Base-by-base conservation (phyloP, 2,113 vertebrate genomes). In the Salvelinus namaycush region DNA sequence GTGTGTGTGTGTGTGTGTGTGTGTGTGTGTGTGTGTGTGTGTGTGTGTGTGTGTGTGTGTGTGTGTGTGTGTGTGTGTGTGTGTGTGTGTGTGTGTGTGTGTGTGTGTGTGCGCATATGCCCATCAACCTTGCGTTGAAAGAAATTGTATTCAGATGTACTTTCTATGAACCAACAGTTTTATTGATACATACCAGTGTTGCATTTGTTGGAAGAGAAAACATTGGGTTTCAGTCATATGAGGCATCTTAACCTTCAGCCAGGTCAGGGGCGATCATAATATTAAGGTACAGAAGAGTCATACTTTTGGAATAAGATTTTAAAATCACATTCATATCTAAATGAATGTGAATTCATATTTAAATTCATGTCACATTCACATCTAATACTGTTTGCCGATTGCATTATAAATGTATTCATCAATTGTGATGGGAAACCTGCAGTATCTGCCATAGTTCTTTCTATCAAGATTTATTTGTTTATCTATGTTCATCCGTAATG, bases 171-270 rank as follows among this genome's bases (percentile, higher is more conserved):
- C 49, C 70, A 73, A 16, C 71, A 22, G 31, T 60, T 73, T 72
- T 62, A 73, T 73, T 73, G 27, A 73, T 60, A 60, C 71, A 73
- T 73, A 72, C 49, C 70, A 72, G 70, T 59, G 49, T 59, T 27
- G 70, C 70, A 57, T 72, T 72, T 27, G 26, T 59, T 59, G 70
- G 24, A 29, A 1, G 49, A 29, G 14, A 62, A 73, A 13, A 60
- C 57, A 62, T 34, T 34, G 18, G 27, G 20, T 29, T 22, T 73
- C 48, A 60, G 54, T 29, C 54, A 60, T 60, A 18, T 27, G 18
- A 5, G 3, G 29, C 14, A n/a, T 34, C 66, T 16, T 68, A 34
- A 12, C 31, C 14, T 68, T n/a, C 65, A 67, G 65, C 24, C 29
- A 22, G 12, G 24, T 16, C 65, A 67, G 65, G 12, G 9, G 49